phyloP scores from a whole-genome alignment of 2,888 invertebrate species.

The Pseudococcus viburni region DNA sequence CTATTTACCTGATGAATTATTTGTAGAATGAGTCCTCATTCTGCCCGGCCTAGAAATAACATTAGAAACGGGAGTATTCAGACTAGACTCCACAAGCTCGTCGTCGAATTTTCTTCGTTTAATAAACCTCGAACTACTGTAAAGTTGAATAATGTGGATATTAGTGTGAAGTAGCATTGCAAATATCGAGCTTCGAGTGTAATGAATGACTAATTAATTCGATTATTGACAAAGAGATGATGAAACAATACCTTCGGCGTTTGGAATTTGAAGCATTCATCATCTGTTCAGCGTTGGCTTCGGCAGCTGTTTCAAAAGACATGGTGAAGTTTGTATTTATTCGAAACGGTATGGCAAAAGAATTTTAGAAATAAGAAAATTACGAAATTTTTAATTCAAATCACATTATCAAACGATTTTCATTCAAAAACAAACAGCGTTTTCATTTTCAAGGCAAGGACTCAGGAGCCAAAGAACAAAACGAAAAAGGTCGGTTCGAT shows the following conservation, averaged over 20 bases:
- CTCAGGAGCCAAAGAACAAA: not conserved
- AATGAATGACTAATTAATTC: not conserved
- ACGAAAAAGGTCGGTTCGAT: not conserved
- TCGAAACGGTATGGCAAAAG: not conserved
- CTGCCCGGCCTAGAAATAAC: conserved; percentile 69
- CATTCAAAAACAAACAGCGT: not conserved
- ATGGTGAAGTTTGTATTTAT: not conserved
- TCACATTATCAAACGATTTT: not conserved
- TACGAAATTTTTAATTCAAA: not conserved
- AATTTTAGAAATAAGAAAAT: not conserved
- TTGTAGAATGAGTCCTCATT: conserved; percentile 72
- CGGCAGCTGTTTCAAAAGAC: conserved; percentile 36
- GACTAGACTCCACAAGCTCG: conserved; percentile 93
- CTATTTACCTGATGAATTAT: conserved; percentile 68
- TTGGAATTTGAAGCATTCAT: conserved; percentile 65
- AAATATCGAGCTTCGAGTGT: not conserved
- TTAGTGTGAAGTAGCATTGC: not conserved
- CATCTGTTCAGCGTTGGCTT: conserved; percentile 66
- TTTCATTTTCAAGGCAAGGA: not conserved
- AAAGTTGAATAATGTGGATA: conserved; percentile 8
- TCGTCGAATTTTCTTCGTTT: conserved; percentile 97
- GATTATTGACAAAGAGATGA: not conserved
- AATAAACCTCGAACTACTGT: conserved; percentile 90
- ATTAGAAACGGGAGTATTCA: conserved; percentile 73
- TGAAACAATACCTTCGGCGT: conserved; percentile 65